phyloP scores from a whole-genome alignment of 1,140 invertebrate genomes.

The Thereuonema tuberculata region DNA sequence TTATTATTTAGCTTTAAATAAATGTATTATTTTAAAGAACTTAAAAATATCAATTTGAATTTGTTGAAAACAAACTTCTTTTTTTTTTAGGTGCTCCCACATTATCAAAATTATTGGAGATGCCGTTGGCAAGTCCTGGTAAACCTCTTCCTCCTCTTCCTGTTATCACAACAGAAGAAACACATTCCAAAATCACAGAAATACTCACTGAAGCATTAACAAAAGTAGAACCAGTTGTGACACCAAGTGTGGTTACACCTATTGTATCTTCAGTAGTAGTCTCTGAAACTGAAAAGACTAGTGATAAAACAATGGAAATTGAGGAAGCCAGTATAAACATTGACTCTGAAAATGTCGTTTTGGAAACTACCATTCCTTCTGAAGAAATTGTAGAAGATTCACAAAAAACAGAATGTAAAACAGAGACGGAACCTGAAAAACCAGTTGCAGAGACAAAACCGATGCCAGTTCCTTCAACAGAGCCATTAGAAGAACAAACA shows the following conservation, averaged over 20 bases:
- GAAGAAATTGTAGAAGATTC: background rate
- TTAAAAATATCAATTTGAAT: too few species aligned
- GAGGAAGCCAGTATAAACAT: background rate
- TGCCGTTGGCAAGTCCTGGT: slow-evolving; percentile 27
- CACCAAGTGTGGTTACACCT: background rate
- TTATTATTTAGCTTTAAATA: too few species aligned
- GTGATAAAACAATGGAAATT: background rate
- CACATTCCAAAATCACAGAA: background rate
- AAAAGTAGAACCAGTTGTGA: background rate
- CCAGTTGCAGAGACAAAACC: background rate
- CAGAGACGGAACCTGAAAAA: too few species aligned
- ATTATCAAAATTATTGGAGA: slow-evolving; percentile 31
- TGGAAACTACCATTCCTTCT: background rate
- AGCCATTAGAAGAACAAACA: background rate
- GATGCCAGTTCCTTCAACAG: too few species aligned
- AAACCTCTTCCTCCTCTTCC: slow-evolving; percentile 21
- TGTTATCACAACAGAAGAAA: background rate
- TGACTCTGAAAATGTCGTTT: background rate
- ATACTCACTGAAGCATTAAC: background rate
- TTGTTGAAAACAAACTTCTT: too few species aligned
- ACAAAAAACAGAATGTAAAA: too few species aligned
- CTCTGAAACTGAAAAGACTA: background rate
- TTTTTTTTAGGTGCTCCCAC: slow-evolving; percentile 31
- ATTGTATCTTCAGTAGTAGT: background rate
- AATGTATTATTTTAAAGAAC: too few species aligned